A percentile compares a stretch with the other conserved stretches of the same genome.
Evolutionary conservation across 1,140 invertebrate species (phyloP).

Genomic region (Drosophila takahashii): DNA sequence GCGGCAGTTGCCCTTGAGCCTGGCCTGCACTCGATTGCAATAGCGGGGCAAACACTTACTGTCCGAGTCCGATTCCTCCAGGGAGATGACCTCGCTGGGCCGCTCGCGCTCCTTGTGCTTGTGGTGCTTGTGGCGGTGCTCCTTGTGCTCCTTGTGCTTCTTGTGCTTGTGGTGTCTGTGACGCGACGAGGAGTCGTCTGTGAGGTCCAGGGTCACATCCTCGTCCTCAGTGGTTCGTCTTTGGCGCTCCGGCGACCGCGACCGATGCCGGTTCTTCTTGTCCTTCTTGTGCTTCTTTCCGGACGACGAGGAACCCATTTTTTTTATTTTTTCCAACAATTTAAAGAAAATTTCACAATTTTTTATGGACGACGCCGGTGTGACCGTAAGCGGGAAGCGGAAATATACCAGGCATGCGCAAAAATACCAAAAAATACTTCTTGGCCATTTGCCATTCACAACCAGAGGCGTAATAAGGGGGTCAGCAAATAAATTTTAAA

Average conservation of each 20-base stretch:
- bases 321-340: slow-evolving; percentile 1
- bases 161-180: slow-evolving; percentile 67
- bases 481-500: not conserved
- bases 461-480: not conserved
- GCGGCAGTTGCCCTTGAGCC: slow-evolving; percentile 46
- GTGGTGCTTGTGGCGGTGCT: slow-evolving; percentile 73
- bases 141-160: slow-evolving; percentile 44
- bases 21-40: slow-evolving; percentile 48
- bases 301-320: slow-evolving; percentile 78
- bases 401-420: not conserved
- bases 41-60: slow-evolving; percentile 54
- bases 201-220: slow-evolving; percentile 60
- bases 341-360: slow-evolving; percentile 37
- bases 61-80: slow-evolving; percentile 78
- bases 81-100: slow-evolving; percentile 66
- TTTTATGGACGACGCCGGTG: slow-evolving; percentile 22
- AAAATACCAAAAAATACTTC: not conserved
- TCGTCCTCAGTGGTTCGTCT: slow-evolving; percentile 43
- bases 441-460: not conserved
- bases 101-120: slow-evolving; percentile 67
- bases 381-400: slow-evolving; percentile 8
- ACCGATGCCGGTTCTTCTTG: slow-evolving; percentile 75
- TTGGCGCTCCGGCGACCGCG: slow-evolving; percentile 58
- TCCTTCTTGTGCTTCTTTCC: slow-evolving; percentile 85
- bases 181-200: slow-evolving; percentile 58